A percentile compares a stretch with the other conserved stretches of the same genome.
Conservation (phyloP, 37 sponge, comb jelly and placozoan genomes). For the Cladorhizidae sp. region DNA sequence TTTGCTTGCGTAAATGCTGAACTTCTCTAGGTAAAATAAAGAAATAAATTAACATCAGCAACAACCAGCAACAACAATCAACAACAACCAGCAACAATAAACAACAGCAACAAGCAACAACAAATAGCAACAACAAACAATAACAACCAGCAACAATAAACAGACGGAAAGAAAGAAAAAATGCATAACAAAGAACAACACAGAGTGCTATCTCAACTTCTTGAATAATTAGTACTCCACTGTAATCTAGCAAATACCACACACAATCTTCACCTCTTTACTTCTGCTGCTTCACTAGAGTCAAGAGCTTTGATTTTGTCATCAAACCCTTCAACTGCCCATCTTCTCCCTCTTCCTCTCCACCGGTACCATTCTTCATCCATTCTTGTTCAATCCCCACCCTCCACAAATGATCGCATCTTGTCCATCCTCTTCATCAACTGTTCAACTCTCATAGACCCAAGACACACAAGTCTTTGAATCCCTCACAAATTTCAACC, state of each 20-base stretch:
- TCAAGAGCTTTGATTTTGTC: conserved; percentile 30
- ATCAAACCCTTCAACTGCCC: conserved; percentile 46
- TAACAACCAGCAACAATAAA: too few species aligned
- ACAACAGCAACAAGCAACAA: too few species aligned
- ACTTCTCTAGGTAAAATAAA: conserved; percentile 37
- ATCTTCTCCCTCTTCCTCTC: conserved; percentile 9
- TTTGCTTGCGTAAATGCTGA: conserved; percentile 50
- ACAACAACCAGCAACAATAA: too few species aligned
- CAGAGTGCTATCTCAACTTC: too few species aligned
- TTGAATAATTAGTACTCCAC: too few species aligned
- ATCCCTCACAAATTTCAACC: conserved; percentile 68
- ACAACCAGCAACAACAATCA: too few species aligned
- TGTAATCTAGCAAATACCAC: too few species aligned
- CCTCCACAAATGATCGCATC: conserved; percentile 84
- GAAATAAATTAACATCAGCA: too few species aligned
- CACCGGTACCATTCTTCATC: not conserved
- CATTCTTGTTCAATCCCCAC: conserved; percentile 48
- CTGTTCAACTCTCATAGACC: conserved; percentile 84
- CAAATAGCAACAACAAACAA: too few species aligned
- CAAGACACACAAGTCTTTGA: conserved; percentile 79
- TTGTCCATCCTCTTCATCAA: conserved; percentile 80
- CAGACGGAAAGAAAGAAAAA: too few species aligned
- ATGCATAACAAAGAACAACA: too few species aligned
- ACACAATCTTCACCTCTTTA: conserved; percentile 46
- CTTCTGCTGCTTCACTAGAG: conserved; percentile 49